Conservation (phyloP, 2,888 invertebrate genomes). For the Adelphocoris suturalis region DNA sequence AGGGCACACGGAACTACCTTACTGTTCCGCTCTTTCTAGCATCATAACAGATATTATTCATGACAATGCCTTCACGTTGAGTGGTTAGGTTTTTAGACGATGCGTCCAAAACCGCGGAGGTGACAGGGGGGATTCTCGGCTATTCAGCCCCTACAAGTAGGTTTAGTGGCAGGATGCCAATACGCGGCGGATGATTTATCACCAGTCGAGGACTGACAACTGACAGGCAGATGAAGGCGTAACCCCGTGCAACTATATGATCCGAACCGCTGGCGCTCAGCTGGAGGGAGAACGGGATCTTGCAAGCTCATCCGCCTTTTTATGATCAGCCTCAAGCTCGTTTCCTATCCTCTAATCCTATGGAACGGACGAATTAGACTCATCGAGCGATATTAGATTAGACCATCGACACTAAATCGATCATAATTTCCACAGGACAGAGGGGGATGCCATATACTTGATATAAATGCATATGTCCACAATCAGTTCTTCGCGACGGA, state of each 20-base stretch:
- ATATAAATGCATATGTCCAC: no score
- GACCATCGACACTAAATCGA: no score
- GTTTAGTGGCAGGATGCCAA: slow-evolving; percentile 14
- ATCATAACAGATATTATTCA: no score
- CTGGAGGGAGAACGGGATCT: not conserved
- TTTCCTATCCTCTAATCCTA: no score
- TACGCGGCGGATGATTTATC: slow-evolving; percentile 28
- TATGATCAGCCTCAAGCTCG: not conserved
- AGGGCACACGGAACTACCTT: no score
- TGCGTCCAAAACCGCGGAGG: not conserved
- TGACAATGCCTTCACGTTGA: no score
- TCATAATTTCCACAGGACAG: no score
- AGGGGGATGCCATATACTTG: no score
- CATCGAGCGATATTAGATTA: no score
- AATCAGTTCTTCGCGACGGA: no score
- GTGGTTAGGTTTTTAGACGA: not conserved
- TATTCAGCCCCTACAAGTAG: not conserved
- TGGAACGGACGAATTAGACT: no score
- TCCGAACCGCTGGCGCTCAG: not conserved
- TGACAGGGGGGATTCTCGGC: not conserved
- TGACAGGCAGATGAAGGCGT: slow-evolving; percentile 39
- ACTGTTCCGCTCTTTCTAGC: no score
- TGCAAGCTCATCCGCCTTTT: not conserved
- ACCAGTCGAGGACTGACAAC: slow-evolving; percentile 8
- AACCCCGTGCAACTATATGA: not conserved